These are phyloP conservation scores for Gasteruption jaculator DNA, from an alignment of 2,888 invertebrate species.

Conservation along the genomic window DNA sequence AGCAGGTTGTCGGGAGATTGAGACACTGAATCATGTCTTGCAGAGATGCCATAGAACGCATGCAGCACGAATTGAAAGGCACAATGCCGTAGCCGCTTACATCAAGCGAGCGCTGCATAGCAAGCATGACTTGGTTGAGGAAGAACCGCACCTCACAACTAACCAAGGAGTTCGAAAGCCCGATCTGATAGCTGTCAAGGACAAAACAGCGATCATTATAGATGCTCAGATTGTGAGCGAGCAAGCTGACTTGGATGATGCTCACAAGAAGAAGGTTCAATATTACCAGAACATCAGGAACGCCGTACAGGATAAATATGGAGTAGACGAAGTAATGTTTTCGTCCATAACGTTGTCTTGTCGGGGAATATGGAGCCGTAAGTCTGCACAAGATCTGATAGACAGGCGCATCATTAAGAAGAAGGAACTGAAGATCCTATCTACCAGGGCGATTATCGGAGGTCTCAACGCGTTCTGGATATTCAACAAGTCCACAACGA, in stretches of 20 bases:
- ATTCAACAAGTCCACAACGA: slow-evolving; percentile 16
- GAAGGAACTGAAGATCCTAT: slow-evolving; percentile 18
- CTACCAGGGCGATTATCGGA: slow-evolving; percentile 19
- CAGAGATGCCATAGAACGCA: slow-evolving; percentile 39
- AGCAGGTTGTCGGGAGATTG: slow-evolving; percentile 32
- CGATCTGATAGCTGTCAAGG: slow-evolving; percentile 17
- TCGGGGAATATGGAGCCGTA: slow-evolving; percentile 23
- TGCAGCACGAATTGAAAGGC: slow-evolving; percentile 34
- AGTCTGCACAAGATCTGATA: slow-evolving; percentile 6
- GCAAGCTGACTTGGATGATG: slow-evolving; percentile 13
- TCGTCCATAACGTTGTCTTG: slow-evolving; percentile 17
- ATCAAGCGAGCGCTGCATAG: slow-evolving; percentile 26
- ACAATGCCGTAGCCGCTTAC: slow-evolving; percentile 30
- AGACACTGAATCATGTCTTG: slow-evolving; percentile 37
- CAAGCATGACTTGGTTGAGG: slow-evolving; percentile 30
- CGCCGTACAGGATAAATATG: background rate
- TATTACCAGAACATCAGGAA: slow-evolving; percentile 23
- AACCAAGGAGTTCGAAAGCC: slow-evolving; percentile 19
- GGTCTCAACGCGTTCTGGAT: slow-evolving; percentile 10
- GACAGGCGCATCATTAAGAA: background rate
- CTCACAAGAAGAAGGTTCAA: slow-evolving; percentile 29
- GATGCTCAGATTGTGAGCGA: slow-evolving; percentile 22
- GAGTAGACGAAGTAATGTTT: slow-evolving; percentile 1
- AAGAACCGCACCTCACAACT: slow-evolving; percentile 30
- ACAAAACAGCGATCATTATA: slow-evolving; percentile 1